Evolutionary conservation across 2,113 vertebrate species (phyloP), one percentile per base, ranked within the genome.

Genomic region (Pogona vitticeps): DNA sequence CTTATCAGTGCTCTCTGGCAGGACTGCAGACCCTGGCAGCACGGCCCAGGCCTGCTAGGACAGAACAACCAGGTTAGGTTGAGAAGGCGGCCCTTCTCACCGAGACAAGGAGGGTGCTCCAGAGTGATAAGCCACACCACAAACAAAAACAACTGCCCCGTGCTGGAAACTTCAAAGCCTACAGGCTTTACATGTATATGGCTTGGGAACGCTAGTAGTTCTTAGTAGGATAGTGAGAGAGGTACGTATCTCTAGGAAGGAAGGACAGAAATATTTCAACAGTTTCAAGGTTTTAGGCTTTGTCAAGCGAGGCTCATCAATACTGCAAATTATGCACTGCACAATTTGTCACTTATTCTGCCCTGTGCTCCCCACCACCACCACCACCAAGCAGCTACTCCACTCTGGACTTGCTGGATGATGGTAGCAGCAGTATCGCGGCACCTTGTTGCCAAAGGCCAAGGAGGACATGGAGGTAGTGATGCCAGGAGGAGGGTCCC

Each of bases 1-100:
- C 98, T 99, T 98, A 98, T 99, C 98, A 97, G 96, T 73, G 46
- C 58, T 96, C n/a, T 91, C 96, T 97, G 97, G 97, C 97, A 94
- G 96, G 89, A 88, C 85, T 5, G 94, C 58, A 71, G 95, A 91
- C 95, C 96, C 92, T 94, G 95, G 92, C 94, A 95, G 92, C 31
- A 7, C 10, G 46, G 46, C 46, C n/a, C 28, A 88, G 86, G 95
- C 95, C 91, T 95, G 82, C 93, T 92, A 77, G 70, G 91, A 85
- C 52, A 88, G 93, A 94, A 92, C 89, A 89, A 81, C 38, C 82
- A 82, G 88, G 87, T 72, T 1, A 86, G 85, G 80, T 83, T 85
- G 85, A 81, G n/a, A 82, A 86, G 73, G 68, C 26, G 40, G 67
- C 85, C 85, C 71, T 52, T 52, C 84, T 86, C 31, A 26, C 81